Evolutionary conservation across 1,140 invertebrate species (phyloP).

Genomic region (Cydia amplana): DNA sequence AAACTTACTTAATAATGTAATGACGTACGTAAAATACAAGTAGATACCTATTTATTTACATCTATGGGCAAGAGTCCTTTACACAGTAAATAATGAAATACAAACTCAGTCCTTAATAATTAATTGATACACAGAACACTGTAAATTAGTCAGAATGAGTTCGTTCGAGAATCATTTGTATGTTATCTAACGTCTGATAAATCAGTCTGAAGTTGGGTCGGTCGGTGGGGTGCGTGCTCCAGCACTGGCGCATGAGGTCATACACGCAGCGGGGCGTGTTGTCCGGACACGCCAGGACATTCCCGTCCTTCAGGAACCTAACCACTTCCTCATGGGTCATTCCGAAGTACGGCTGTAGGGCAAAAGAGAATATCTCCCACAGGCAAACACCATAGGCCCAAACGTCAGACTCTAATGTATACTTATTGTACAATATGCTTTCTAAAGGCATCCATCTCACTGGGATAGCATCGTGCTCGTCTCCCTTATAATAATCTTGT

Average conservation of each 20-base stretch:
- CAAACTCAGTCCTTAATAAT: constrained; percentile 31
- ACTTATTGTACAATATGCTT: constrained; percentile 95
- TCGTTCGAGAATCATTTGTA: constrained; percentile 81
- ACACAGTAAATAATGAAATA: constrained; percentile 25
- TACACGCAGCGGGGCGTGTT: constrained; percentile 95
- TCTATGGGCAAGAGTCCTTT: constrained; percentile 30
- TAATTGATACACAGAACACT: constrained; percentile 30
- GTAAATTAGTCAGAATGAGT: constrained; percentile 64
- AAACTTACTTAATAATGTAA: constrained; percentile 28
- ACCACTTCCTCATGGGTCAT: constrained; percentile 98
- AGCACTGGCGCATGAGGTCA: constrained; percentile 95
- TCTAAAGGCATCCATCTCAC: constrained; percentile 98
- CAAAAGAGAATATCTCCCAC: constrained; percentile 97
- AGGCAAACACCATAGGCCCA: constrained; percentile 96
- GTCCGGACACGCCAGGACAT: constrained; percentile 92
- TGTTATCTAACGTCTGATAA: constrained; percentile 84
- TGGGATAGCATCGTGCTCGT: constrained; percentile 95
- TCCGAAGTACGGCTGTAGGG: constrained; percentile 95
- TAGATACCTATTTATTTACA: constrained; percentile 32
- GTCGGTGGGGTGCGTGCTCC: constrained; percentile 90
- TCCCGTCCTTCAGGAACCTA: constrained; percentile 94
- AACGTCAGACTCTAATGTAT: constrained; percentile 95
- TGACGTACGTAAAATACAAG: constrained; percentile 26
- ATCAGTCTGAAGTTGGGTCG: constrained; percentile 91
- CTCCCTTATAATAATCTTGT: constrained; percentile 95